Percentiles rank a stretch among this genome's conserved stretches.
Evolutionary conservation across 2,797 vertebrate genomes (phyloP).

Genomic region (Tragopan temminckii): DNA sequence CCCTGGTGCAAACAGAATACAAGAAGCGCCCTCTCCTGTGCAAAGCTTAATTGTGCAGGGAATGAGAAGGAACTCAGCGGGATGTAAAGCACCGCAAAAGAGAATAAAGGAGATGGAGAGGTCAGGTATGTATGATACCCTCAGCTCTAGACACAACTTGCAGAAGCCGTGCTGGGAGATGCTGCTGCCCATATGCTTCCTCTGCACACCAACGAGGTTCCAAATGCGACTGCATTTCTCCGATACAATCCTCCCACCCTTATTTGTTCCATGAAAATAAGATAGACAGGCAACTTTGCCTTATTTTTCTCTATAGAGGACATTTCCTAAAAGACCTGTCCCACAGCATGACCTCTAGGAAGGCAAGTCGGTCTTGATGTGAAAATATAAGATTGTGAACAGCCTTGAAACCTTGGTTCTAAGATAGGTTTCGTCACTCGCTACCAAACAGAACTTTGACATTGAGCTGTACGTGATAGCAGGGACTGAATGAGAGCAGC

Average conservation of each 20-base stretch:
- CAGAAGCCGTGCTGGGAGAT: neutral
- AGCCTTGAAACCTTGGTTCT: neutral
- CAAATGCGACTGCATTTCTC: neutral
- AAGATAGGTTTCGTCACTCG: neutral
- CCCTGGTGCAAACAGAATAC: neutral
- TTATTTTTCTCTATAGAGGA: neutral
- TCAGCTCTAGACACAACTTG: neutral
- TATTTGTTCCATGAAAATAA: neutral
- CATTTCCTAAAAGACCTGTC: neutral
- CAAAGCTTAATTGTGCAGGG: neutral
- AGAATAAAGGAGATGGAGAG: neutral
- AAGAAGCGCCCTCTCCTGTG: constrained; percentile 7
- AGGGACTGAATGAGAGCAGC: neutral
- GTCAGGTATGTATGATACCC: neutral
- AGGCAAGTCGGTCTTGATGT: too few relatives aligned
- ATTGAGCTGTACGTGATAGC: neutral
- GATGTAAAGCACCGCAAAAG: neutral
- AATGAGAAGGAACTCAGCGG: fast-evolving
- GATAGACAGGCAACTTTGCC: neutral
- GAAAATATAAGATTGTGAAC: too few relatives aligned
- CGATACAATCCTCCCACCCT: neutral
- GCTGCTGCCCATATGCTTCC: neutral
- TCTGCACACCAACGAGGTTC: neutral
- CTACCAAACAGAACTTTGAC: neutral
- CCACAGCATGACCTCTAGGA: too few relatives aligned